Percentiles rank a stretch among this genome's conserved stretches.
phyloP scores from a whole-genome alignment of 2,888 invertebrate genomes.

The Arctia plantaginis region DNA sequence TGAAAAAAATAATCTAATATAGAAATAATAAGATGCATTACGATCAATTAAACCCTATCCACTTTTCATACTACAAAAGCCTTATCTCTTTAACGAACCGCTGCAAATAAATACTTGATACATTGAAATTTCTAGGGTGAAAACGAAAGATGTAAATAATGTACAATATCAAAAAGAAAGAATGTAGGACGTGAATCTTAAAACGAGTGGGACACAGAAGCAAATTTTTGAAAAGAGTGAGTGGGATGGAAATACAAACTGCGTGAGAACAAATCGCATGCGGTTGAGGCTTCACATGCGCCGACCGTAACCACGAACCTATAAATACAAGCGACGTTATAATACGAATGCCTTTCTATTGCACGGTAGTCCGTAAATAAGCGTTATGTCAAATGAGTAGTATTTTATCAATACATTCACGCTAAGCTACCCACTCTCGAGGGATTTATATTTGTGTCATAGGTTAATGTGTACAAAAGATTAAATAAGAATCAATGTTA shows the following conservation, averaged over 20 bases:
- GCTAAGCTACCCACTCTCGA: conserved; percentile 43
- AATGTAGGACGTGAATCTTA: conserved; percentile 55
- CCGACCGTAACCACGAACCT: conserved; percentile 63
- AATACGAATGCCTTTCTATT: conserved; percentile 66
- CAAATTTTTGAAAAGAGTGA: conserved; percentile 54
- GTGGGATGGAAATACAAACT: conserved; percentile 68
- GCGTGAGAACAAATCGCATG: conserved; percentile 77
- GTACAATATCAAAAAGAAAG: conserved; percentile 61
- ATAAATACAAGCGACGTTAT: conserved; percentile 64
- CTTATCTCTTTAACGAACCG: not conserved
- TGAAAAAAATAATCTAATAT: not conserved
- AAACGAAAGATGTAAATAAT: conserved; percentile 58
- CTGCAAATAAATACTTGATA: conserved; percentile 8
- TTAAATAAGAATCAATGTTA: conserved; percentile 36
- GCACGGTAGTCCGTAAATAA: conserved; percentile 65
- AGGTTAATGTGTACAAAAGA: conserved; percentile 46
- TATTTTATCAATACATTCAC: conserved; percentile 55
- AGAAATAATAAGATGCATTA: not conserved
- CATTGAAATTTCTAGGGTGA: conserved; percentile 35
- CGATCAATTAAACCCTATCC: not conserved
- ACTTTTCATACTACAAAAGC: not conserved
- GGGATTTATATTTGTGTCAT: conserved; percentile 48
- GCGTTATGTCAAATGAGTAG: conserved; percentile 58
- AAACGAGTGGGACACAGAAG: conserved; percentile 61
- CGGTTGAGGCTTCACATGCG: conserved; percentile 68